Base-by-base conservation (phyloP, 2,797 vertebrate species). In the Sphenodon punctatus region DNA sequence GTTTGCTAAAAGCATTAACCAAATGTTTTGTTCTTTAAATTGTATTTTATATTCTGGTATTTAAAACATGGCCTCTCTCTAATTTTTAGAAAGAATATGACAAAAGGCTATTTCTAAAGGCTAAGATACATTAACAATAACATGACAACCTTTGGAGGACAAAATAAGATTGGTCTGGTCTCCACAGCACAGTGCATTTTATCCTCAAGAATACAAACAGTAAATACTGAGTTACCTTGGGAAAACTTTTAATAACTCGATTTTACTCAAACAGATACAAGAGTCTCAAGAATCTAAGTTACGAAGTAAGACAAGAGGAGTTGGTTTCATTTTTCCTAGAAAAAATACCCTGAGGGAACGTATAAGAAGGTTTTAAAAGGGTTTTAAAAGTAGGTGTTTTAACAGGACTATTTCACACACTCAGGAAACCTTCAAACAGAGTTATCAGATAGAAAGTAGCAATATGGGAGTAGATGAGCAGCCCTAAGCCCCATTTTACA, bases 61-160 rank as follows among this genome's bases (percentile, higher is more conserved):
- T 88, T 81, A 90, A 93, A 91, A 90, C 89, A 92, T 87, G 84
- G 72, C 78, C 86, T 91, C 88, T 85, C 71, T 76, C 79, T 85
- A 82, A 67, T 77, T 86, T 90, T 88, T 78, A 90, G 84, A 89
- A 66, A 80, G 89, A 91, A 73, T 67, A 85, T 67, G 49, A 56
- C 71, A 91, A 93, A 61, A 86, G 43, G 60, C 72, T 73, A 86
- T 85, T 88, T 85, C 84, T 80, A 88, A 78, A 63, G 82, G 84
- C 38, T 90, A 67, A 93, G 74, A 80, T 75, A 87, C 86, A 88
- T 77, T 88, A 89, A 83, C 67, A 79, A 83, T 83, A 93, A 75
- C 48, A 87, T 80, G 72, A 38, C 66, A 67, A 91, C 83, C 78
- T 90, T 79, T 88, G 65, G 64, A 91, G 85, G 76, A 90, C 36